Evolutionary conservation across 2,888 invertebrate species (phyloP), one percentile per base, ranked within the genome.

Genomic region (Diplazon laetatorius): DNA sequence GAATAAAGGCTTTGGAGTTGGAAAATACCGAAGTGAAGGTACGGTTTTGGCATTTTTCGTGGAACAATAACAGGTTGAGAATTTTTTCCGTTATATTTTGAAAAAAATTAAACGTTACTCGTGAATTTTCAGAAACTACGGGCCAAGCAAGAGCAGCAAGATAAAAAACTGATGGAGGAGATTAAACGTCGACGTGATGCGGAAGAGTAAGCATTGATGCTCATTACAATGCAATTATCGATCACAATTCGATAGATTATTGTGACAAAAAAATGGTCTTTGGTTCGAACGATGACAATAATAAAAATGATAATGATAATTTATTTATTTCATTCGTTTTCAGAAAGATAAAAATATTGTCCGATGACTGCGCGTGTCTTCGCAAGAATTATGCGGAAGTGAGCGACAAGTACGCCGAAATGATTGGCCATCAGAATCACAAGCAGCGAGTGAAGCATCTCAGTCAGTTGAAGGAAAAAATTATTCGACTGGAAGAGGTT

Each of bases 391-490:
- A 93, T 44, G 90, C 92, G 81, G 92, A 93, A 74, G 89, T 94
- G 62, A 91, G 92, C 12, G 87, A 91, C 57, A 93, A 94, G 82
- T 94, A 94, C 85, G 93, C 93, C 1, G 92, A 93, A 76, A 87
- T 93, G 63, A 88, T 94, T n/a, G 94, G 94, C 0, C 94, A 94
- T 83, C 93, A 94, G 82, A 95, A 94, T 87, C 93, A 93, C 80
- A 93, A 93, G 82, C 94, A 94, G 87, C 94, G 93, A 87, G 93
- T 94, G 60, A 93, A 93, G 74, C 93, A 94, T 84, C 83, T 93
- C 20, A 85, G 87, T 1, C 91, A 92, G 78, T 82, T 93, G 20
- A 93, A 92, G 85, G 88, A 88, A 18, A 92, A 92, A 83, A 91
- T 91, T 80, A 85, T 87, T 50, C 91, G 91, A 78, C 84, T 93